Evolutionary conservation across 2,888 invertebrate genomes (phyloP), one percentile per base, ranked within the genome.

Genomic region (Notodonta ziczac): DNA sequence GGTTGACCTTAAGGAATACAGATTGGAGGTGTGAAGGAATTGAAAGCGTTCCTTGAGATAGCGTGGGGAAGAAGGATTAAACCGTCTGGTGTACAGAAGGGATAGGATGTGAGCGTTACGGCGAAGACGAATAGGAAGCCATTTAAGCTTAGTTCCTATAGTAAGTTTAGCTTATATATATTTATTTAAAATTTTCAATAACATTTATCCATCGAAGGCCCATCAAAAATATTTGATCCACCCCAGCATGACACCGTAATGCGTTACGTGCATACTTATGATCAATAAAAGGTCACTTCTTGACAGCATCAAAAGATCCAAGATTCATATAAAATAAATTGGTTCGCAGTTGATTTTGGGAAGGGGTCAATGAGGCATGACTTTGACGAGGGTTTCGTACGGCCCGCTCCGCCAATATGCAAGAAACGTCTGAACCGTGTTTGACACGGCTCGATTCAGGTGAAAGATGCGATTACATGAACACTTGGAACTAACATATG

Each of bases 271-370:
- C 61, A 66, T 61, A 67, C 71, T 63, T 77, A 76, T 77, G 72
- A 73, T 69, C 82, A 83, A 85, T 84, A 86, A 82, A 75, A 83
- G 80, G 78, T 83, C 83, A 82, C 80, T 82, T 84, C 82, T 83
- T 87, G 89, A 90, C 88, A 88, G 86, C 84, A 77, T 84, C 86
- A 87, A 85, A 83, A 83, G 82, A 82, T 84, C 81, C 84, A 86
- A 87, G 88, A 90, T 91, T 91, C 90, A 89, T 91, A 91, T 89
- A 89, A 89, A 90, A 90, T 91, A 91, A 91, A 92, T 93, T 88
- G 89, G 82, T 85, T 87, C 85, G 78, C 85, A 89, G 88, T 89
- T 88, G 90, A 91, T 91, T 89, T 86, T 86, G 74, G 80, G 81
- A 78, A 73, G 75, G 85, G 86, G 90, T 92, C 92, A 93, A 93